Evolutionary conservation across 2,113 vertebrate species (phyloP).

Genomic region (Saccopteryx leptura): DNA sequence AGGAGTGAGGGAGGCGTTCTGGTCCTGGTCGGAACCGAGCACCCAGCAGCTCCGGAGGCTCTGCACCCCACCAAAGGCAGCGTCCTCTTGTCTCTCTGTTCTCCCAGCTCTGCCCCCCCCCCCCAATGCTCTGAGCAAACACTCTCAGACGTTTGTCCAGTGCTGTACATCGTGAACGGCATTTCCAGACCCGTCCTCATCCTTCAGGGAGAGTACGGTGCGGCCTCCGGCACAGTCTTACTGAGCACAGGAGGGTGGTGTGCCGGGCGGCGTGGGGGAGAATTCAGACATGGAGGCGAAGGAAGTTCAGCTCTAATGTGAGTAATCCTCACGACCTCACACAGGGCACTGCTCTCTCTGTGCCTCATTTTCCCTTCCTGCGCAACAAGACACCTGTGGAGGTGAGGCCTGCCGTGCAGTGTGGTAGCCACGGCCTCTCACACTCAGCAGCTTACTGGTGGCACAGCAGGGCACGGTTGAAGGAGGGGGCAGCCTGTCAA

Average conservation of each 20-base stretch:
- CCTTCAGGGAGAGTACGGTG: neutral
- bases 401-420: no score
- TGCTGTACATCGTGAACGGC: neutral
- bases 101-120: neutral
- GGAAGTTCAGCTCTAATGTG: neutral
- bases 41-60: neutral
- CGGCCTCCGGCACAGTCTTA: neutral
- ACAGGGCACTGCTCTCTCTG: neutral
- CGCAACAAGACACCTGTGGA: neutral
- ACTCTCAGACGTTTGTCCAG: neutral
- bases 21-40: neutral
- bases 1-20: neutral
- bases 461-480: neutral
- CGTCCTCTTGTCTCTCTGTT: neutral
- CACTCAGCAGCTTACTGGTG: neutral
- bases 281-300: neutral
- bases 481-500: no score
- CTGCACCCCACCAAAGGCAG: rapidly evolving
- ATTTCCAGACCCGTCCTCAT: neutral
- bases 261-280: no score
- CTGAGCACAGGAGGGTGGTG: neutral
- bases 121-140: neutral
- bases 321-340: no score
- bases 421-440: neutral
- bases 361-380: neutral